Percentiles rank a stretch among this genome's conserved stretches.
Conservation (phyloP, 2,797 vertebrate species). For the Acridotheres tristis region DNA sequence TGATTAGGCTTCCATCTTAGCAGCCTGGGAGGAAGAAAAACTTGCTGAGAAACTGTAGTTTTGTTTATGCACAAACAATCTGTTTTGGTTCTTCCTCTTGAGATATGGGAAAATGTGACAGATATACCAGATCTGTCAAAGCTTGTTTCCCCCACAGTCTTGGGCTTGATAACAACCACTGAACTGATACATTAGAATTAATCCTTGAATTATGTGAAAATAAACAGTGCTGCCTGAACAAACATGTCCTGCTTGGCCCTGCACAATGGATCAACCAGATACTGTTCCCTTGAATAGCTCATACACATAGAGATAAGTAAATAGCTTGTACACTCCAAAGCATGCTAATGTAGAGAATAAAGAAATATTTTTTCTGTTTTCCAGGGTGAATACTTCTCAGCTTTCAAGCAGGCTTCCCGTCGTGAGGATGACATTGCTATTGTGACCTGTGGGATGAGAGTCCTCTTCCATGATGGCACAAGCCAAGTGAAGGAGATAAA, state of each 20-base stretch:
- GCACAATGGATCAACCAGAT: neutral
- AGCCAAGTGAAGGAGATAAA: constrained; percentile 75
- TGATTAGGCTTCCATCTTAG: neutral
- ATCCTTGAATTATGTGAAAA: neutral
- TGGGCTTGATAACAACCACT: neutral
- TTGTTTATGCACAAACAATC: neutral
- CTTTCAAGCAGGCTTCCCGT: constrained; percentile 88
- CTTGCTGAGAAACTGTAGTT: neutral
- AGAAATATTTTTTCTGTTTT: neutral
- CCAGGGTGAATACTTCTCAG: constrained; percentile 87
- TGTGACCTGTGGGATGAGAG: constrained; percentile 87
- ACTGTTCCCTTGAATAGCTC: neutral
- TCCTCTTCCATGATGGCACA: constrained; percentile 76
- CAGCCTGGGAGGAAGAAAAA: neutral
- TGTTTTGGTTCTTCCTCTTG: neutral
- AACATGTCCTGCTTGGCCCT: neutral
- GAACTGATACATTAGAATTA: neutral
- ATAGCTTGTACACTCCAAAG: neutral
- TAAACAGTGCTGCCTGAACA: neutral
- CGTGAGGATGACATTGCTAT: constrained; percentile 91
- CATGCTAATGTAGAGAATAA: neutral
- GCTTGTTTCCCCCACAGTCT: neutral
- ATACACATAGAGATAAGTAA: neutral
- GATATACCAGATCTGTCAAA: neutral
- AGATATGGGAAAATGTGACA: neutral